Percentiles rank a stretch among this genome's conserved stretches.
These are phyloP conservation scores for Chionis minor DNA, from an alignment of 2,113 vertebrate species.

Conservation along the genomic window DNA sequence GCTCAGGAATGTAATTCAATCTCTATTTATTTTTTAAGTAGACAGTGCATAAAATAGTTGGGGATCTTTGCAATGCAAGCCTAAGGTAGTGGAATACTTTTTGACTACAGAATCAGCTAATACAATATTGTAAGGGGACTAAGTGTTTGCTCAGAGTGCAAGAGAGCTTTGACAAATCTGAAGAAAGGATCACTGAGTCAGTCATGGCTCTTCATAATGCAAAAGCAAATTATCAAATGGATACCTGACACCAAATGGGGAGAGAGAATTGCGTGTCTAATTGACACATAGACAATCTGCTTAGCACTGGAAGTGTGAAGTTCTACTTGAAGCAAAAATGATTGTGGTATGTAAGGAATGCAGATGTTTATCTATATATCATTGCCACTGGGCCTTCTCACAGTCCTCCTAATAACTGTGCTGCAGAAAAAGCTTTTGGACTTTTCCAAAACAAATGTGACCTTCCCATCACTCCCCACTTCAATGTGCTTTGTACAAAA, in stretches of 20 bases:
- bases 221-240: slow-evolving; percentile 49
- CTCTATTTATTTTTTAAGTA: slow-evolving; percentile 61
- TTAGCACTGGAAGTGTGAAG: slow-evolving; percentile 53
- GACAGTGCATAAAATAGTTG: slow-evolving; percentile 35
- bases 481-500: slow-evolving; percentile 20
- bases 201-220: slow-evolving; percentile 19
- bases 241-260: slow-evolving; percentile 28
- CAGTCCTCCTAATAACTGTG: slow-evolving; percentile 57
- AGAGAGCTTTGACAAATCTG: slow-evolving; percentile 19
- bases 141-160: background rate
- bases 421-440: slow-evolving; percentile 50
- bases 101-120: background rate
- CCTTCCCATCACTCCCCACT: slow-evolving; percentile 34
- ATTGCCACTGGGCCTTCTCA: slow-evolving; percentile 66
- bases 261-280: slow-evolving; percentile 1
- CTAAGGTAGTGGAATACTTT: background rate
- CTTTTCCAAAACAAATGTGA: slow-evolving; percentile 71
- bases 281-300: slow-evolving; percentile 5
- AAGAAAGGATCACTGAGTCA: slow-evolving; percentile 3
- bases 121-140: background rate
- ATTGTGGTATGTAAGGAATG: slow-evolving; percentile 70
- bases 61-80: background rate
- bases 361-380: slow-evolving; percentile 69
- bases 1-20: slow-evolving; percentile 53
- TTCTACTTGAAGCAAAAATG: slow-evolving; percentile 56